Percentiles rank a stretch among this genome's conserved stretches.
Evolutionary conservation across 1,140 invertebrate species (phyloP).

Genomic region (Calycopis cecrops): DNA sequence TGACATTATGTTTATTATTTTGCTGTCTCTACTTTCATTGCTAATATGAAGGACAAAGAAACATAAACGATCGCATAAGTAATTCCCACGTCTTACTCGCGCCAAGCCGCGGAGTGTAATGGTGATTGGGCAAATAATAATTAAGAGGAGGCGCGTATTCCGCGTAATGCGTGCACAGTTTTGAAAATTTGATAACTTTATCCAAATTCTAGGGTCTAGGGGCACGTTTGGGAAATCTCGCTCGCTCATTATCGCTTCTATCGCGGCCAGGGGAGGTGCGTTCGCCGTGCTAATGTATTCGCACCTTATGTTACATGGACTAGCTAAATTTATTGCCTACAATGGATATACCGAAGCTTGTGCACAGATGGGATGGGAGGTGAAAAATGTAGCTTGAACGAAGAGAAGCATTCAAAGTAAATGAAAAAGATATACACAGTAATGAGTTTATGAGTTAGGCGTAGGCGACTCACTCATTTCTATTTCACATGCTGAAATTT

Average conservation of each 20-base stretch:
- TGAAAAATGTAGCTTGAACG: too few species aligned
- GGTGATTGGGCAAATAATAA: constrained; percentile 65
- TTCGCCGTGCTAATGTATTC: constrained; percentile 50
- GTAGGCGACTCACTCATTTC: too few species aligned
- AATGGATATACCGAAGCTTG: neutral
- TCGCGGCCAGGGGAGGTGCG: constrained; percentile 43
- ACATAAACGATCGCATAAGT: too few species aligned
- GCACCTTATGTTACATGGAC: constrained; percentile 44
- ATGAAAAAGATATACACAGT: too few species aligned
- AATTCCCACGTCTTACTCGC: too few species aligned
- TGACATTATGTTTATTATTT: too few species aligned
- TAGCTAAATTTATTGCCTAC: constrained; percentile 20
- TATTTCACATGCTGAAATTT: too few species aligned
- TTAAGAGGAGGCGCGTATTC: constrained; percentile 38
- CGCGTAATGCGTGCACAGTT: constrained; percentile 60
- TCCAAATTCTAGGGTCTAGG: constrained; percentile 61
- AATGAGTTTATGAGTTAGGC: too few species aligned
- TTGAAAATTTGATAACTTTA: constrained; percentile 74
- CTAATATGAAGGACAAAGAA: too few species aligned
- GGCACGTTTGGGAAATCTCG: constrained; percentile 66
- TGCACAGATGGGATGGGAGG: neutral
- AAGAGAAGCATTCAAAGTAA: too few species aligned
- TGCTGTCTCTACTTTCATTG: too few species aligned
- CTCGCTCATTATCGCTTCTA: constrained; percentile 60
- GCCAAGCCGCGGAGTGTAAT: neutral